These are phyloP conservation scores for Choloepus hoffmanni DNA, from an alignment of 2,113 vertebrate species.

Conservation along the genomic window DNA sequence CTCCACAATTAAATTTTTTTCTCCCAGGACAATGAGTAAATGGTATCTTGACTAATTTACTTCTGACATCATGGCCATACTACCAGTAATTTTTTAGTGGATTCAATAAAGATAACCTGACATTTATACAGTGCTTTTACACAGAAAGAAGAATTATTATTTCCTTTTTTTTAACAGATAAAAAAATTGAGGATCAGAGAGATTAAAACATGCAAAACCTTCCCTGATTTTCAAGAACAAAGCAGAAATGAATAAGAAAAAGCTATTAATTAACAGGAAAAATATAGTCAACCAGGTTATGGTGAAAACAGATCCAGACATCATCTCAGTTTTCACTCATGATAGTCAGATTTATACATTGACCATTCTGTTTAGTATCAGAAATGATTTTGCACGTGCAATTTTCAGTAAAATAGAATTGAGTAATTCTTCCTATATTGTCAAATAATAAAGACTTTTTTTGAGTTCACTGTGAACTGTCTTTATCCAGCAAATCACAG, in stretches of 20 bases:
- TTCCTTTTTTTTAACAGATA: conserved; percentile 45
- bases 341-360: not conserved
- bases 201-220: conserved; percentile 28
- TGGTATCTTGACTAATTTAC: not conserved
- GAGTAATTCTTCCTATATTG: not conserved
- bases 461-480: not conserved
- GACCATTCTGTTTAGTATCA: conserved; percentile 9
- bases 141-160: not conserved
- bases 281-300: not conserved
- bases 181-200: not conserved
- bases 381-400: not conserved
- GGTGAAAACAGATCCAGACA: not conserved
- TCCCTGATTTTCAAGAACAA: conserved; percentile 10
- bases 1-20: not conserved
- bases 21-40: not conserved
- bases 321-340: conserved; percentile 53
- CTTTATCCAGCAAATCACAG: conserved; percentile 59
- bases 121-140: not conserved
- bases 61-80: not conserved
- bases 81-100: not conserved
- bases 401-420: conserved; percentile 37
- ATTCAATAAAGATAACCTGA: not conserved
- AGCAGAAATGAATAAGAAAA: not conserved
- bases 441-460: conserved; percentile 40
- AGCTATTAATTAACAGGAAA: conserved; percentile 20